These are phyloP conservation scores for Ornithoptera alexandrae DNA, from an alignment of 2,888 invertebrate genomes.

Conservation along the genomic window DNA sequence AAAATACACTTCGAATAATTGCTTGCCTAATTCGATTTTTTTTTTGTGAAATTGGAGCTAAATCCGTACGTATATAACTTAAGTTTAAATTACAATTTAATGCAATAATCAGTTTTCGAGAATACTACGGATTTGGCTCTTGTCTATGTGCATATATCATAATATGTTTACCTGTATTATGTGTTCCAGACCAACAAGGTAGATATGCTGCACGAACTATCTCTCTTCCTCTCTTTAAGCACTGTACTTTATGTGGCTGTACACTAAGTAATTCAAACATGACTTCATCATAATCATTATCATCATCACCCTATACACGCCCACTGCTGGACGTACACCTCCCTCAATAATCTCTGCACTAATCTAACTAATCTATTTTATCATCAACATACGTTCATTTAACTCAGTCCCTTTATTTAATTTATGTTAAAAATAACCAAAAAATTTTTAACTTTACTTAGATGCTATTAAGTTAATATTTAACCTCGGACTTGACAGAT, in stretches of 20 bases:
- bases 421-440: no score
- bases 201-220: slow-evolving; percentile 62
- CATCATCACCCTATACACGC: no score
- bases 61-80: slow-evolving; percentile 38
- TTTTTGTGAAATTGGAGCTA: slow-evolving; percentile 53
- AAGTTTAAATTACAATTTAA: not conserved
- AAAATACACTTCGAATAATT: slow-evolving; percentile 52
- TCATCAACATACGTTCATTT: no score
- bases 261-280: slow-evolving; percentile 20
- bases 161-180: slow-evolving; percentile 54
- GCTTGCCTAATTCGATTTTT: slow-evolving; percentile 64
- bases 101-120: not conserved
- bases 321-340: no score
- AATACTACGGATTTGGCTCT: slow-evolving; percentile 41
- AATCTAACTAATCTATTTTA: no score
- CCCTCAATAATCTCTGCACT: not conserved
- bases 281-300: not conserved
- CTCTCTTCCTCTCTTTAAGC: slow-evolving; percentile 51
- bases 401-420: no score
- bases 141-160: slow-evolving; percentile 50
- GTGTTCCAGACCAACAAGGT: slow-evolving; percentile 72
- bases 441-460: no score
- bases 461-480: not conserved
- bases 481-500: not conserved
- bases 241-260: slow-evolving; percentile 37